Conservation (phyloP, 1,140 invertebrate species). For the Hestina assimilis region DNA sequence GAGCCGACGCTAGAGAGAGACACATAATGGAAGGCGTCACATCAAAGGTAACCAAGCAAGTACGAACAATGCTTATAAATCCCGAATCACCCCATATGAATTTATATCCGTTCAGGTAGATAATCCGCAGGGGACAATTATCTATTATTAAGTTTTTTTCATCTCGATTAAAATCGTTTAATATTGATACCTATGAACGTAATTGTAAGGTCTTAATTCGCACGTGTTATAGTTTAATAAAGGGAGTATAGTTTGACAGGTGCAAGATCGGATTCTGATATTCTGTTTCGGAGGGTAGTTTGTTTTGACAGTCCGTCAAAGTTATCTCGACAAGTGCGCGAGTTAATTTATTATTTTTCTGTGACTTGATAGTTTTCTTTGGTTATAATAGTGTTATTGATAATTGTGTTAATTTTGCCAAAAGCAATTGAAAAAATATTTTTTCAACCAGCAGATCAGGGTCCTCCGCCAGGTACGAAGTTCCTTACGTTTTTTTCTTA, state of each 20-base stretch:
- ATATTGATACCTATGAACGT: slow-evolving; percentile 16
- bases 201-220: slow-evolving; percentile 18
- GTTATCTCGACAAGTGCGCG: slow-evolving; percentile 13
- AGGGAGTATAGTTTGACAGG: slow-evolving; percentile 50
- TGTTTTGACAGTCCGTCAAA: slow-evolving; percentile 33
- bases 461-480: too few species aligned
- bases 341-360: background rate
- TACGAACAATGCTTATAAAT: slow-evolving; percentile 41
- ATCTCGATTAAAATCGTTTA: background rate
- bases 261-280: slow-evolving; percentile 52
- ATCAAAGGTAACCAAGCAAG: slow-evolving; percentile 68
- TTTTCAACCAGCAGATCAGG: too few species aligned
- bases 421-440: too few species aligned
- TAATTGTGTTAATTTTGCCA: too few species aligned
- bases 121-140: slow-evolving; percentile 69
- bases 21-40: slow-evolving; percentile 37
- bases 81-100: slow-evolving; percentile 30
- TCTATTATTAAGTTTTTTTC: slow-evolving; percentile 52
- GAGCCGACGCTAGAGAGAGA: slow-evolving; percentile 14
- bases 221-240: slow-evolving; percentile 20
- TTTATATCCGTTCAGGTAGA: slow-evolving; percentile 63
- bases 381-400: too few species aligned
- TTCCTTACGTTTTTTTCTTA: too few species aligned
- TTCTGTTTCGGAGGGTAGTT: slow-evolving; percentile 40
- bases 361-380: too few species aligned